Evolutionary conservation across 2,797 vertebrate genomes (phyloP).

Genomic region (Alauda arvensis): DNA sequence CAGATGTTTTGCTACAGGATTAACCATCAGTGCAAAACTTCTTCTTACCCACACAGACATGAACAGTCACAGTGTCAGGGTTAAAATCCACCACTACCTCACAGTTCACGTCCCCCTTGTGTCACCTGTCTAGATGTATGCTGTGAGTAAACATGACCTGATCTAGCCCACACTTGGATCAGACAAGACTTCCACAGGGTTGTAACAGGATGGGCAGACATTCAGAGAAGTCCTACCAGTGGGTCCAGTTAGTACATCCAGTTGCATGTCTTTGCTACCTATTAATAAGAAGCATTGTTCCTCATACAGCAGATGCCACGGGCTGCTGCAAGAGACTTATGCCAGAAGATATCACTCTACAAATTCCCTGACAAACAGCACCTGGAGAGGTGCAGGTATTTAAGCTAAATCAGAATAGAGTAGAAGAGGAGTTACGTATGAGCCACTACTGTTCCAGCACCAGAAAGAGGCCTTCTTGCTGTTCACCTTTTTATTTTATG

Average conservation of each 20-base stretch:
- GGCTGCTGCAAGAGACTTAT: background rate
- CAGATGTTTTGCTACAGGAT: background rate
- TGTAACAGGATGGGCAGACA: background rate
- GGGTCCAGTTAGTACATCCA: background rate
- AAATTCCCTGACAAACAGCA: background rate
- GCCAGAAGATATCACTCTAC: background rate
- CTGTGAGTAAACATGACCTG: background rate
- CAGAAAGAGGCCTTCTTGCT: background rate
- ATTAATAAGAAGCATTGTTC: background rate
- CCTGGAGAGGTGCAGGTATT: background rate
- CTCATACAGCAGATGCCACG: background rate
- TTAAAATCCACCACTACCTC: background rate
- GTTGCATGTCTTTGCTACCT: background rate
- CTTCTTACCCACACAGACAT: background rate
- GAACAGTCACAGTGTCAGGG: background rate
- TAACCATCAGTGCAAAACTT: background rate
- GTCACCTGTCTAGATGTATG: background rate
- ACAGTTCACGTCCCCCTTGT: accelerated
- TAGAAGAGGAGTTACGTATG: background rate
- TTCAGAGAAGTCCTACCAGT: background rate
- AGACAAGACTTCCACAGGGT: background rate
- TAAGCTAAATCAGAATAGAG: background rate
- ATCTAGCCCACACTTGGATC: background rate
- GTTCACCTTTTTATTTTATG: background rate
- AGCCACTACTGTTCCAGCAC: background rate